These are phyloP conservation scores for Hirtodrosophila confusa DNA, from an alignment of 2,888 invertebrate genomes.

Conservation along the genomic window DNA sequence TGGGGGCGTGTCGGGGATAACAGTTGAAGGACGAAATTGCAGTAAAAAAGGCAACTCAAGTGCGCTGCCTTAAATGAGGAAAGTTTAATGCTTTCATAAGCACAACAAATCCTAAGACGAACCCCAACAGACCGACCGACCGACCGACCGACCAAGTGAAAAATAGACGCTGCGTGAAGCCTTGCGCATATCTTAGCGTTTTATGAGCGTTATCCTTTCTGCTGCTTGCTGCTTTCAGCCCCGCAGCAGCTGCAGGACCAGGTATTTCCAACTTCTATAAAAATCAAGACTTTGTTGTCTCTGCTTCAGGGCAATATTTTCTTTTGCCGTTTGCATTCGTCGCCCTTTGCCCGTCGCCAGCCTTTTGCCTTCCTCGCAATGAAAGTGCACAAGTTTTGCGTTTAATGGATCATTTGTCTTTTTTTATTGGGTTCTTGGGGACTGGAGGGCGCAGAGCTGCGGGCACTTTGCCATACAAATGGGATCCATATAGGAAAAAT, in stretches of 20 bases:
- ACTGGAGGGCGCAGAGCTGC: slow-evolving; percentile 5
- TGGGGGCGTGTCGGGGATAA: slow-evolving; percentile 17
- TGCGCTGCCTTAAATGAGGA: slow-evolving; percentile 79
- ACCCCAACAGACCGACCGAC: slow-evolving; percentile 12
- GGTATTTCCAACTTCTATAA: slow-evolving; percentile 60
- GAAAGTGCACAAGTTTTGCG: slow-evolving; percentile 77
- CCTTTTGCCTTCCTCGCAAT: slow-evolving; percentile 46
- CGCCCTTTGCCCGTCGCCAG: slow-evolving; percentile 10
- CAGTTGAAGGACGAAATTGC: slow-evolving; percentile 70
- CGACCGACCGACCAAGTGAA: slow-evolving; percentile 57
- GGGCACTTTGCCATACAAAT: slow-evolving; percentile 21
- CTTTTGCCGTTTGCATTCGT: slow-evolving; percentile 60
- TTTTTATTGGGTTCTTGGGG: slow-evolving; percentile 60
- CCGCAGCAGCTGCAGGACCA: slow-evolving; percentile 41
- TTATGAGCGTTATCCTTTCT: slow-evolving; percentile 73
- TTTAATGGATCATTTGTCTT: slow-evolving; percentile 80
- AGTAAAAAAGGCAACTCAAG: slow-evolving; percentile 78
- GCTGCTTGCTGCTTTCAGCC: slow-evolving; percentile 3
- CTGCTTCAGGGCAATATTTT: slow-evolving; percentile 77
- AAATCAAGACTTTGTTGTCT: slow-evolving; percentile 80
- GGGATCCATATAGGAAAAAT: slow-evolving; percentile 48
- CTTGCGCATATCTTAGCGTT: slow-evolving; percentile 72
- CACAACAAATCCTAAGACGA: slow-evolving; percentile 79
- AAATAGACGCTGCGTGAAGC: slow-evolving; percentile 76
- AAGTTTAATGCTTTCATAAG: slow-evolving; percentile 80